Evolutionary conservation across 2,797 vertebrate species (phyloP).

Genomic region (Myripristis murdjan): DNA sequence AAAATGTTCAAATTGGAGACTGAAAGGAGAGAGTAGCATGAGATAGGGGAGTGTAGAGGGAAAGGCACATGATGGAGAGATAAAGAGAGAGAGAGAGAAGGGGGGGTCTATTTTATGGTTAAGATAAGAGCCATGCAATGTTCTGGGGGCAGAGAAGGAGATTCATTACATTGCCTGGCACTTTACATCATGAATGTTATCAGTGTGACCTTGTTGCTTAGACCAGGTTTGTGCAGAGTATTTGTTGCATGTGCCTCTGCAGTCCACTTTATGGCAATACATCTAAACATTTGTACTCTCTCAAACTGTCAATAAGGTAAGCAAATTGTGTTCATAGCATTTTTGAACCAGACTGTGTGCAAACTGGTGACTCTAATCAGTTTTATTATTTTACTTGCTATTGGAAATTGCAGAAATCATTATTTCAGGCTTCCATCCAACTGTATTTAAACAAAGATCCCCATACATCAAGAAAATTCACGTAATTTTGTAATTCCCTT

Average conservation of each 20-base stretch:
- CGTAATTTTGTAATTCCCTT: not conserved
- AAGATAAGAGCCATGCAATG: slow-evolving; percentile 27
- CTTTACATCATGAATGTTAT: slow-evolving; percentile 37
- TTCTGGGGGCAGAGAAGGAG: slow-evolving; percentile 1
- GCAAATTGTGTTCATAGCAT: too few species aligned
- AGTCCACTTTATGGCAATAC: slow-evolving; percentile 42
- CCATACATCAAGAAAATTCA: not conserved
- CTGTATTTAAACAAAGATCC: not conserved
- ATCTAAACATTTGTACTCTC: slow-evolving; percentile 21
- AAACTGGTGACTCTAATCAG: too few species aligned
- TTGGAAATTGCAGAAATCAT: not conserved
- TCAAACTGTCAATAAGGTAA: too few species aligned
- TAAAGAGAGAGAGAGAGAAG: slow-evolving; percentile 18
- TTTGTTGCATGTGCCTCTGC: not conserved
- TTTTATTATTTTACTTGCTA: not conserved
- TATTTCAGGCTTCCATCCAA: not conserved
- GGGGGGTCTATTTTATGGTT: slow-evolving; percentile 23
- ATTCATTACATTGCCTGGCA: slow-evolving; percentile 40
- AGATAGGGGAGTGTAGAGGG: slow-evolving; percentile 9
- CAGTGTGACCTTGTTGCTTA: slow-evolving; percentile 31
- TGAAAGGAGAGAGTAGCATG: not conserved
- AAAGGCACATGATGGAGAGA: not conserved
- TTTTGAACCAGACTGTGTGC: too few species aligned
- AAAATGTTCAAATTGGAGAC: not conserved
- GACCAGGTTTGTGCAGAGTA: slow-evolving; percentile 25